Evolutionary conservation across 2,797 vertebrate genomes (phyloP).

Genomic region (Astyanax mexicanus): DNA sequence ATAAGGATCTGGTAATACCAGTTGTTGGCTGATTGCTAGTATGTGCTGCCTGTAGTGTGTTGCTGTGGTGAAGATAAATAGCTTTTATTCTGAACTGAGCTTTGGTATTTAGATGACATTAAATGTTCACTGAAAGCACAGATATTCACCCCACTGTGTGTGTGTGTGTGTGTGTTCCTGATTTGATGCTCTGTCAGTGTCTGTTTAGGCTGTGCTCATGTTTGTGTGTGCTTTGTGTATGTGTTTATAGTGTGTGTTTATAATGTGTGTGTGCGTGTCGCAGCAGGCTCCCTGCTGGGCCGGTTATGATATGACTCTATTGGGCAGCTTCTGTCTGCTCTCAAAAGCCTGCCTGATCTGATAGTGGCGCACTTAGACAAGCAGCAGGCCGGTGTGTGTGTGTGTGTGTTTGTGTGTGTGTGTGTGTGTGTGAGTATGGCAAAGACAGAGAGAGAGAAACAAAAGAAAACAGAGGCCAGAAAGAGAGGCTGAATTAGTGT

Average conservation of each 20-base stretch:
- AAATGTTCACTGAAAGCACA: neutral
- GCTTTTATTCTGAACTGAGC: neutral
- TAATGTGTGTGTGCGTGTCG: slow-evolving; percentile 19
- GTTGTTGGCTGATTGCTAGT: no score
- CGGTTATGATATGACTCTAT: slow-evolving; percentile 43
- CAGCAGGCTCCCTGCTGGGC: slow-evolving; percentile 15
- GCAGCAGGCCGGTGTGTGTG: slow-evolving; percentile 9
- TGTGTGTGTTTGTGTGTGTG: neutral
- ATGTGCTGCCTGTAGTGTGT: neutral
- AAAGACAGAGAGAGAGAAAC: neutral
- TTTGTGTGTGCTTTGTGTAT: neutral
- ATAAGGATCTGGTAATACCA: no score
- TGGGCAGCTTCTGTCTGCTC: slow-evolving; percentile 45
- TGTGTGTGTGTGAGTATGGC: neutral
- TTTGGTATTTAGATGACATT: neutral
- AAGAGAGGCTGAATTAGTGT: neutral
- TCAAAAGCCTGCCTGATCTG: slow-evolving; percentile 30
- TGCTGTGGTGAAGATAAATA: neutral
- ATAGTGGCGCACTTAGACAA: slow-evolving; percentile 21
- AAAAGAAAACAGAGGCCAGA: neutral
- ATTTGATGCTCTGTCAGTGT: neutral
- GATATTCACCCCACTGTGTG: neutral
- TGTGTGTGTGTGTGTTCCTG: neutral
- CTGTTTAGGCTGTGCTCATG: neutral
- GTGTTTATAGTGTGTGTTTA: slow-evolving; percentile 9